Percentiles rank a stretch among this genome's conserved stretches.
These are phyloP conservation scores for Falco concolor DNA, from an alignment of 2,797 vertebrate species.

Conservation along the genomic window DNA sequence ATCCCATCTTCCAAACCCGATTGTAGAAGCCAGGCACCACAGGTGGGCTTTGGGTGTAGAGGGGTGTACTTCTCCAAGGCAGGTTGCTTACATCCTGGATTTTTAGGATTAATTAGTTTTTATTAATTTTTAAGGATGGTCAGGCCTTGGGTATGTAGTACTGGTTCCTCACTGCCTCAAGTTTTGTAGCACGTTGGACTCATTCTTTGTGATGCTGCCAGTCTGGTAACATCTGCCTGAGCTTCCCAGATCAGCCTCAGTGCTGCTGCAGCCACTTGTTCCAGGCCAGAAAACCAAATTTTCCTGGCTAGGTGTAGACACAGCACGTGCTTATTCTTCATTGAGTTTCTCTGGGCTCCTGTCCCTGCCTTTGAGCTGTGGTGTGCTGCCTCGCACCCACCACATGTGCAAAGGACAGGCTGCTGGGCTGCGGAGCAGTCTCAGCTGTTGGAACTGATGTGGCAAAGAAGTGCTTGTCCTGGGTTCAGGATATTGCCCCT, in stretches of 20 bases:
- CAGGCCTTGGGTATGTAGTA: neutral
- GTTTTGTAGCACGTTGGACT: neutral
- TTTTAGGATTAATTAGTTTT: neutral
- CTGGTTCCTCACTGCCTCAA: neutral
- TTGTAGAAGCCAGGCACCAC: neutral
- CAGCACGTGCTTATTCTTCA: neutral
- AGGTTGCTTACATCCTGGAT: neutral
- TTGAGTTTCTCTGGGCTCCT: neutral
- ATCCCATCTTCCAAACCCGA: neutral
- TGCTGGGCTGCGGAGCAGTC: neutral
- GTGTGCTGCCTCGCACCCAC: rapidly evolving
- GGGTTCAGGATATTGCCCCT: neutral
- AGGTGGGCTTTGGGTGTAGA: rapidly evolving
- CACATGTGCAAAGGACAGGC: rapidly evolving
- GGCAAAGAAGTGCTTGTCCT: neutral
- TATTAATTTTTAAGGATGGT: neutral
- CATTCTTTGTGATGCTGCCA: neutral
- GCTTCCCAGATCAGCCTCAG: neutral
- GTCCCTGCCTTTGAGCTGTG: neutral
- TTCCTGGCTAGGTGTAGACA: neutral
- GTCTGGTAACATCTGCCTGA: neutral
- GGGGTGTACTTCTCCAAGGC: neutral
- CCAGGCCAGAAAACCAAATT: neutral
- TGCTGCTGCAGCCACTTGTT: neutral
- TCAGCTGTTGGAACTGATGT: neutral